phyloP scores from a whole-genome alignment of 92 coral and sea anemone genomes.

The Epizoanthus fatuus region DNA sequence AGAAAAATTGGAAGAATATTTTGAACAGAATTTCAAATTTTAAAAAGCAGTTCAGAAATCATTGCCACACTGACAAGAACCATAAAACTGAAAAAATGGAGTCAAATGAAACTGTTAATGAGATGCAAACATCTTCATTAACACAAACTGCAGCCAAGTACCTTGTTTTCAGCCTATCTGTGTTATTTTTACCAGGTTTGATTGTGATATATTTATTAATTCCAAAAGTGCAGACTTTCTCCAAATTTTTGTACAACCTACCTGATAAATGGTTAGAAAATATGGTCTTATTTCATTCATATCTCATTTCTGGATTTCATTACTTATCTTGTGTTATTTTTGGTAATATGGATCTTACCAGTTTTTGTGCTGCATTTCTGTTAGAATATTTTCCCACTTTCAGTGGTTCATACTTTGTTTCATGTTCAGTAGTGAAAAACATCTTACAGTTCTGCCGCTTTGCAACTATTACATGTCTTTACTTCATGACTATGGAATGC shows the following conservation, averaged over 20 bases:
- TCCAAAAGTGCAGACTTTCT: neutral
- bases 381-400: neutral
- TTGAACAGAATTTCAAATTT: slow-evolving; percentile 41
- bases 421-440: neutral
- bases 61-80: neutral
- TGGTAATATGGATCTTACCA: too few species aligned
- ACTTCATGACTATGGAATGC: neutral
- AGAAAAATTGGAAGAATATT: slow-evolving; percentile 32
- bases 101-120: neutral
- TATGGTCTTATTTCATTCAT: too few species aligned
- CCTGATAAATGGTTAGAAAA: too few species aligned
- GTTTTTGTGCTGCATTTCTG: neutral
- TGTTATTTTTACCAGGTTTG: neutral
- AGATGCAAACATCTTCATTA: neutral
- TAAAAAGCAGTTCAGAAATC: slow-evolving; percentile 14
- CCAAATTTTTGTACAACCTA: too few species aligned
- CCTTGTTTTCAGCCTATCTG: neutral
- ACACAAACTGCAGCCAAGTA: neutral
- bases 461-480: neutral
- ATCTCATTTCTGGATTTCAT: too few species aligned
- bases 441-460: neutral
- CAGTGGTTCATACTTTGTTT: neutral
- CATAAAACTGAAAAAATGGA: neutral
- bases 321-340: too few species aligned
- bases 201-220: neutral